Base-by-base conservation (phyloP, 64 coral and sea anemone species). In the Dendrophyllia cribrosa region DNA sequence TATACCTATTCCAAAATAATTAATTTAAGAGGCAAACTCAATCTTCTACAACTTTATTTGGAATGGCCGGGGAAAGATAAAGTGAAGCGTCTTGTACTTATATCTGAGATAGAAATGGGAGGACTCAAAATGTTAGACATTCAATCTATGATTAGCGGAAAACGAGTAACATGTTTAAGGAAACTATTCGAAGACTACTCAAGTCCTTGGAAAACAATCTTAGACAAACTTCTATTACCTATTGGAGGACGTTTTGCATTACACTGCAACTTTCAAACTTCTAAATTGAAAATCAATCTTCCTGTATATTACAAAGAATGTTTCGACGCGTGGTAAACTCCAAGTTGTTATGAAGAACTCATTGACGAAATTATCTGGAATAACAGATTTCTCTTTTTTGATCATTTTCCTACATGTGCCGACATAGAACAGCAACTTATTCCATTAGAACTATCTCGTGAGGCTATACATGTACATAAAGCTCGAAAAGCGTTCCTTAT, bases 101-200 rank as follows among this genome's bases (percentile, higher is more conserved):
- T 73, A 11, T 73, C 70, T 73, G 70, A 73, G 9, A 45, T 73
- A 14, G 70, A 12, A 46, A 47, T 73, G 70, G 70, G 70, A 14
- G 87, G 73, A 58, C 87, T 78, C 43, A 89, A 72, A 66, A 89
- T 89, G 58, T 25, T 75, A 44, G 87, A 89, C 75, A 52, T 89
- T 48, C 14, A 89, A 60, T 76, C 51, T 6, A 66, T 66, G 59
- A 78, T 89, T 47, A 26, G 51, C 21, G 58, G 73, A 43, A 58
- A 89, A 66, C 58, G 75, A 78, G 58, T 89, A 69, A 67, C 62
- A 46, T 77, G 72, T 65, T 6, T 89, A 20, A 78, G 78, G 50
- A 89, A 78, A 56, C 66, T 66, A 64, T n/a, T n/a, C n/a, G n/a
- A n/a, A n/a, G n/a, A n/a, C n/a, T n/a, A n/a, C n/a, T n/a, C n/a